These are phyloP conservation scores for Micropterix aruncella DNA, from an alignment of 2,888 invertebrate genomes.

Conservation along the genomic window DNA sequence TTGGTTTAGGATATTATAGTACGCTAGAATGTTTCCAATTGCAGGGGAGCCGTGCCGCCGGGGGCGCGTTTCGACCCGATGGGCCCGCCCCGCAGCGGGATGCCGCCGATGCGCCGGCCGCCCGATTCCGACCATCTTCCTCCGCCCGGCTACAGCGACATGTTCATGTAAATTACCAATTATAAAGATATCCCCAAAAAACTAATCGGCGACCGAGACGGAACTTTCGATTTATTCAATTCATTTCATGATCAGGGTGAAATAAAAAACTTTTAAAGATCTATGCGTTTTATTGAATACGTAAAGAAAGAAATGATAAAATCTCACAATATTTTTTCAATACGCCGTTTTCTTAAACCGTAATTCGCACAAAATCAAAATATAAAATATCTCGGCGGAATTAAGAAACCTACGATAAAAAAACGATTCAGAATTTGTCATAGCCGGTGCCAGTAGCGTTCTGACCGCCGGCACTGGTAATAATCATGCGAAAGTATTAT, in stretches of 20 bases:
- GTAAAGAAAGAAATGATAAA: not conserved
- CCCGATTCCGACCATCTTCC: conserved; percentile 64
- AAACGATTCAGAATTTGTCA: too few species aligned
- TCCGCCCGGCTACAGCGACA: conserved; percentile 62
- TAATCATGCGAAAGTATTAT: too few species aligned
- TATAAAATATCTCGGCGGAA: too few species aligned
- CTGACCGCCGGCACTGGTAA: too few species aligned
- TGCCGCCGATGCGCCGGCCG: conserved; percentile 27
- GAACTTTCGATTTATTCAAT: too few species aligned
- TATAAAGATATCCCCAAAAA: too few species aligned
- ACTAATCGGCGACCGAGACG: too few species aligned
- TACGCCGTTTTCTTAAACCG: too few species aligned
- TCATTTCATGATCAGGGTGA: too few species aligned
- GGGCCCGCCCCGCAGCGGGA: conserved; percentile 45
- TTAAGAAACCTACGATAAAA: too few species aligned
- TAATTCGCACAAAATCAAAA: too few species aligned
- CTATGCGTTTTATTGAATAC: not conserved
- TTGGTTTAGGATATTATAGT: not conserved
- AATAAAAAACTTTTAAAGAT: not conserved
- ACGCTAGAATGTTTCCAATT: conserved; percentile 11
- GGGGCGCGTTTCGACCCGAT: conserved; percentile 75
- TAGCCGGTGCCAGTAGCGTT: too few species aligned
- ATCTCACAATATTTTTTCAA: not conserved
- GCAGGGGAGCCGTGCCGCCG: conserved; percentile 49
- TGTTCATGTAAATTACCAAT: conserved; percentile 63